Percentiles rank a stretch among this genome's conserved stretches.
Conservation (phyloP, 1,140 invertebrate genomes). For the Eciton burchellii region DNA sequence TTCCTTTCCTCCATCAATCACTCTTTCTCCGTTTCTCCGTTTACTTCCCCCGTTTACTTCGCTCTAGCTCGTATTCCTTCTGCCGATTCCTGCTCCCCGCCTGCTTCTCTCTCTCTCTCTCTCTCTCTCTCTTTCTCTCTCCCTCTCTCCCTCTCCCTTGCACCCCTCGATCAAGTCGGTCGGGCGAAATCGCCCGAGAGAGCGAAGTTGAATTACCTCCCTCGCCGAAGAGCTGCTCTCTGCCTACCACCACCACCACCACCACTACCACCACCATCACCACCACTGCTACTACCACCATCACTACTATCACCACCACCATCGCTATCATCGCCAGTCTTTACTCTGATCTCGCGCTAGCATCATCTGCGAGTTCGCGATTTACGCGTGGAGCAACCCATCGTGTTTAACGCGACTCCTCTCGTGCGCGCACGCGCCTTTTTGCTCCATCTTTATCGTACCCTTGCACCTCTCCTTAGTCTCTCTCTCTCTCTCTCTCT, state of each 20-base stretch:
- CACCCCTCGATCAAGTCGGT: constrained; percentile 24
- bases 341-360: constrained; percentile 41
- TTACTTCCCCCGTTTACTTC: constrained; percentile 16
- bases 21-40: constrained; percentile 4
- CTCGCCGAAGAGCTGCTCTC: constrained; percentile 24
- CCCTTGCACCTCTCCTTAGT: constrained; percentile 9
- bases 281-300: constrained; percentile 12
- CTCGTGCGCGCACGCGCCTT: constrained; percentile 16
- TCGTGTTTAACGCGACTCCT: constrained; percentile 41
- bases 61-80: background rate
- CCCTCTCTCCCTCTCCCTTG: background rate
- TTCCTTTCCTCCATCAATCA: background rate
- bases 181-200: background rate
- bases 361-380: constrained; percentile 46
- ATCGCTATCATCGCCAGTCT: constrained; percentile 39
- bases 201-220: constrained; percentile 42
- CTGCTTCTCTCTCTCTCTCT: too few relatives aligned
- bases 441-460: background rate
- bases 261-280: constrained; percentile 28
- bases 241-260: constrained; percentile 1
- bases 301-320: constrained; percentile 20
- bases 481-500: constrained; percentile 25
- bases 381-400: constrained; percentile 36
- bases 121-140: too few relatives aligned
- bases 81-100: background rate